Evolutionary conservation across 2,113 vertebrate genomes (phyloP).

Genomic region (Diglossa brunneiventris): DNA sequence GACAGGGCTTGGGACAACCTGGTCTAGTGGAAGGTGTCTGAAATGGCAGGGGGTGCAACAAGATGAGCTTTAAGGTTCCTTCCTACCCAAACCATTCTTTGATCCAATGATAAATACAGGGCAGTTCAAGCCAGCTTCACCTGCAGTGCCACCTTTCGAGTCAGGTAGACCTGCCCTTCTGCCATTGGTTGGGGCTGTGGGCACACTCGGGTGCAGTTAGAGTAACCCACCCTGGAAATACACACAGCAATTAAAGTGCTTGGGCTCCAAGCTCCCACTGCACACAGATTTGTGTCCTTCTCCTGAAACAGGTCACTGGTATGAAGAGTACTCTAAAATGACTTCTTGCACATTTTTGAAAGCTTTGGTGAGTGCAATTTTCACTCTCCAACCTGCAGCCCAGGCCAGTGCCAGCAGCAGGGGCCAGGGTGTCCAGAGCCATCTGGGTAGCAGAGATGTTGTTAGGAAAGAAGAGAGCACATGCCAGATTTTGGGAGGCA

Average conservation of each 20-base stretch:
- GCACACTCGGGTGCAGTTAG: not conserved
- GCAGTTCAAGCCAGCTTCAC: not conserved
- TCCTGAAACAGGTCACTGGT: not conserved
- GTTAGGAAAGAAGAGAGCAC: not conserved
- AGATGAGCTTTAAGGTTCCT: not conserved
- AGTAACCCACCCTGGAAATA: not conserved
- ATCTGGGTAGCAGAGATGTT: not conserved
- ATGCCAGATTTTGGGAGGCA: not conserved
- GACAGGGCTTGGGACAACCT: not conserved
- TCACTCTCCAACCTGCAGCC: not conserved
- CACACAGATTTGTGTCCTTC: not conserved
- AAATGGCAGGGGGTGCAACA: not conserved
- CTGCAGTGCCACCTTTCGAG: not conserved
- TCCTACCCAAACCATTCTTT: not conserved
- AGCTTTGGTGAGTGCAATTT: not conserved
- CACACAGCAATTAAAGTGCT: not conserved
- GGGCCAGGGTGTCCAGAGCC: not conserved
- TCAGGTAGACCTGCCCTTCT: not conserved
- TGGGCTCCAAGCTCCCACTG: not conserved
- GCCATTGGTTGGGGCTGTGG: accelerated
- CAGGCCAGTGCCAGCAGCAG: not conserved
- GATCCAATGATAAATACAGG: not conserved
- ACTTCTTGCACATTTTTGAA: not conserved
- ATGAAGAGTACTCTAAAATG: not conserved
- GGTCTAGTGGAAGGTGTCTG: not conserved